Conservation (phyloP, 2,113 vertebrate genomes). For the Clarias batrachus region DNA sequence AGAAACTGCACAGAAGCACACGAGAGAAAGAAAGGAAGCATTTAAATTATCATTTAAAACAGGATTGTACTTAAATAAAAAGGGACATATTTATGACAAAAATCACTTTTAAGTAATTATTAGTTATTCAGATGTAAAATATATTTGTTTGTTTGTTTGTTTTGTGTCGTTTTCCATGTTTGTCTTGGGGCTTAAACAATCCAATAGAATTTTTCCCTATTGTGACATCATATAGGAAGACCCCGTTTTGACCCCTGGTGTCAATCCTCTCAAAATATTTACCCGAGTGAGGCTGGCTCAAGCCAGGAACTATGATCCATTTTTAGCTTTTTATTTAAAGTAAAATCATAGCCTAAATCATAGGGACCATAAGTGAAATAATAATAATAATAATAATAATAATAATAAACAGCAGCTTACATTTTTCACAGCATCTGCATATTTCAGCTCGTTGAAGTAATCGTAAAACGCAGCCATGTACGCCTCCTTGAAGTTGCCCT, state of each 20-base stretch:
- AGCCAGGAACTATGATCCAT: neutral
- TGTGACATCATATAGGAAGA: too few relatives aligned
- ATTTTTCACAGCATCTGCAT: slow-evolving; percentile 96
- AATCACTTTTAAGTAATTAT: too few relatives aligned
- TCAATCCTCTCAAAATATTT: neutral
- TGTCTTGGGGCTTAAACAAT: too few relatives aligned
- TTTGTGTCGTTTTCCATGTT: too few relatives aligned
- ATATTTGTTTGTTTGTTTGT: too few relatives aligned
- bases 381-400: too few relatives aligned
- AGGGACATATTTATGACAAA: too few relatives aligned
- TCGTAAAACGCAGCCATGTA: slow-evolving; percentile 98
- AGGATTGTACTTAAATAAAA: neutral
- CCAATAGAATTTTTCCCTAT: too few relatives aligned
- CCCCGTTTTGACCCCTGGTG: neutral
- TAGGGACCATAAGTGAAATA: too few relatives aligned
- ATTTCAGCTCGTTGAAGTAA: slow-evolving; percentile 97
- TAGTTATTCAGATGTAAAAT: too few relatives aligned
- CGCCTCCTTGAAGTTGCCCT: slow-evolving; percentile 97
- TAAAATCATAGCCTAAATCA: neutral
- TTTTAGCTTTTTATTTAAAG: neutral
- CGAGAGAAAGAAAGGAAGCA: neutral
- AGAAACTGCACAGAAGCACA: slow-evolving; percentile 79
- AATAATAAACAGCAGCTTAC: slow-evolving; percentile 71
- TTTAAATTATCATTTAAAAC: neutral
- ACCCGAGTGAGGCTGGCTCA: too few relatives aligned